Evolutionary conservation across 2,888 invertebrate genomes (phyloP).

Genomic region (Colletes collaris): DNA sequence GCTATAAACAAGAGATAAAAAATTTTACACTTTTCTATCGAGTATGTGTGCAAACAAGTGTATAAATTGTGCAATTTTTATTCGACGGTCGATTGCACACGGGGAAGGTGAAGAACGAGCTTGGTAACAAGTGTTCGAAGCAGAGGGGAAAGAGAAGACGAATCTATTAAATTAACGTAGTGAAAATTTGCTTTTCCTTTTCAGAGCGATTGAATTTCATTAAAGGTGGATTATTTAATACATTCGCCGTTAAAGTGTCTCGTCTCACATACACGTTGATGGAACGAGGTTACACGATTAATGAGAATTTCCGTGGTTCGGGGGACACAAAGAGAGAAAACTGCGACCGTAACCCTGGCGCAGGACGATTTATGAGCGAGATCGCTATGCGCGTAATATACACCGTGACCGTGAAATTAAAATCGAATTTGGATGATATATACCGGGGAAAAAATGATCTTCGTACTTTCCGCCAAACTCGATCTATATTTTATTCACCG

Average conservation of each 20-base stretch:
- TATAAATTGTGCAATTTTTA: no score
- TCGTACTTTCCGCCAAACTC: no score
- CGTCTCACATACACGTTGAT: slow-evolving; percentile 9
- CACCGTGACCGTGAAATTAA: slow-evolving; percentile 38
- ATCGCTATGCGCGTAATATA: slow-evolving; percentile 35
- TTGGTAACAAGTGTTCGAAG: background rate
- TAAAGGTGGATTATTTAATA: slow-evolving; percentile 42
- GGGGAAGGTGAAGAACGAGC: background rate
- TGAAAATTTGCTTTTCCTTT: slow-evolving; percentile 36
- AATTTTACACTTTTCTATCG: no score
- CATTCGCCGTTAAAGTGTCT: slow-evolving; percentile 20
- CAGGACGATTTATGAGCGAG: slow-evolving; percentile 58
- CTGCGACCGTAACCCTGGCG: slow-evolving; percentile 62
- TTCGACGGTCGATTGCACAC: background rate
- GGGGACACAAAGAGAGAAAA: slow-evolving; percentile 63
- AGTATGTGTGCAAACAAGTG: no score
- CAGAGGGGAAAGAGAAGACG: background rate
- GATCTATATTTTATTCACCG: no score
- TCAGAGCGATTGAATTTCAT: slow-evolving; percentile 28
- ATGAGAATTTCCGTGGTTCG: slow-evolving; percentile 74
- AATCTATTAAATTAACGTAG: slow-evolving; percentile 13
- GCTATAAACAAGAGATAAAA: no score
- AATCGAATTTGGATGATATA: slow-evolving; percentile 1
- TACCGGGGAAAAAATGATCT: background rate
- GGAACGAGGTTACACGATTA: slow-evolving; percentile 70